phyloP scores from a whole-genome alignment of 2,888 invertebrate species.

The Idaea biselata region DNA sequence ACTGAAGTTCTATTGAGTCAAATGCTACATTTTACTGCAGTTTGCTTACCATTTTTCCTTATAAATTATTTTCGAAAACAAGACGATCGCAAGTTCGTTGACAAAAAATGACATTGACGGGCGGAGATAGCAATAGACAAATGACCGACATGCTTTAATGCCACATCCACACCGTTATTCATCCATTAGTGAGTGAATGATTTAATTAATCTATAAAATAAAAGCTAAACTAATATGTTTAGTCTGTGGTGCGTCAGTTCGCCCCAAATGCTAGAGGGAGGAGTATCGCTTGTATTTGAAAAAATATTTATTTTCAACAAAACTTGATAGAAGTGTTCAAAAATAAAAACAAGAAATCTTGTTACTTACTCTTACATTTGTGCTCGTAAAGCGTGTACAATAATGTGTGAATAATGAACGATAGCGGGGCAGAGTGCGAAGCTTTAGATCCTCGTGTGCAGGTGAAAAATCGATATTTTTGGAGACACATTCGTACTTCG shows the following conservation, averaged over 20 bases:
- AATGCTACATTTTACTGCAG: background rate
- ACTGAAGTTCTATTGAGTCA: background rate
- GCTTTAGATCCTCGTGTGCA: constrained; percentile 91
- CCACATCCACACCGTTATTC: background rate
- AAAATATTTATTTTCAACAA: constrained; percentile 5
- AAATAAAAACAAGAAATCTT: constrained; percentile 14
- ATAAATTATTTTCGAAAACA: background rate
- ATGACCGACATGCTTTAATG: background rate
- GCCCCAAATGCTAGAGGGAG: background rate
- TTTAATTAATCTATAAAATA: background rate
- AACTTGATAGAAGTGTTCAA: background rate
- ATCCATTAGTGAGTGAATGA: background rate
- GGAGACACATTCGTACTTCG: constrained; percentile 25
- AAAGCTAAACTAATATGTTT: background rate
- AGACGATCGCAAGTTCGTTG: background rate
- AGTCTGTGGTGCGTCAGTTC: background rate
- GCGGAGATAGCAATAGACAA: too few relatives aligned
- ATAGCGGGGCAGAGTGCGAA: constrained; percentile 83
- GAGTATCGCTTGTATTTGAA: background rate
- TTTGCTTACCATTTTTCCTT: background rate
- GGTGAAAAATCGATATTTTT: constrained; percentile 78
- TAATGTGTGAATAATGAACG: constrained; percentile 78
- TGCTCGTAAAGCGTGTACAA: constrained; percentile 48
- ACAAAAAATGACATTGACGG: background rate
- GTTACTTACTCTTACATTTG: constrained; percentile 41